Evolutionary conservation across 2,888 invertebrate species (phyloP).

Genomic region (Epinotia ramella): DNA sequence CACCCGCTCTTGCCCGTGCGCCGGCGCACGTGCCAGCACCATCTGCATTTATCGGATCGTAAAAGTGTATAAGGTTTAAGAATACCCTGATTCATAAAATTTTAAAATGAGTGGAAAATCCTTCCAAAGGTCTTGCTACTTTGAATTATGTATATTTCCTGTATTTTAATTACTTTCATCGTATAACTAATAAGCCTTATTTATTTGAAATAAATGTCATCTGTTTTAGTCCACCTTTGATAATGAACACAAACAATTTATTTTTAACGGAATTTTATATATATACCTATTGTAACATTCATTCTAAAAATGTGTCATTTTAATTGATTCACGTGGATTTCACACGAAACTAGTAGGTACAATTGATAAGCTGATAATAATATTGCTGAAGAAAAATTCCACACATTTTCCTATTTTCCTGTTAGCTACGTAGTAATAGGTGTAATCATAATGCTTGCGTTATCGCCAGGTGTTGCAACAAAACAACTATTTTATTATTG

Average conservation of each 20-base stretch:
- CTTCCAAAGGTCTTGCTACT: too few species aligned
- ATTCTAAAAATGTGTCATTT: background rate
- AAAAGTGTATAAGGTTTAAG: background rate
- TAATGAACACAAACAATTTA: too few species aligned
- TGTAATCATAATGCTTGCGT: background rate
- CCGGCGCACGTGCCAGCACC: conserved; percentile 29
- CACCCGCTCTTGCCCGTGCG: background rate
- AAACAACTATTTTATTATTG: background rate
- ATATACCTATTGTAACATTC: background rate
- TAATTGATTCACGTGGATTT: conserved; percentile 1
- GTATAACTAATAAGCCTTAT: too few species aligned
- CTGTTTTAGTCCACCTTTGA: too few species aligned
- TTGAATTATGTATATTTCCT: too few species aligned
- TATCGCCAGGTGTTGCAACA: conserved; percentile 30
- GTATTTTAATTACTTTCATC: too few species aligned
- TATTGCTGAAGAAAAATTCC: background rate
- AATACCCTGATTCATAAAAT: too few species aligned
- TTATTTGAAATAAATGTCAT: background rate
- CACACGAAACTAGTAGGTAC: background rate
- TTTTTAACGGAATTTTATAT: too few species aligned
- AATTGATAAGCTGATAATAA: conserved; percentile 16
- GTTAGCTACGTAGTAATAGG: conserved; percentile 1
- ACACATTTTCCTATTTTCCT: conserved; percentile 17
- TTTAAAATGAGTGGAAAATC: too few species aligned
- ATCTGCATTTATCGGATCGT: conserved; percentile 8